Percentiles rank a stretch among this genome's conserved stretches.
Evolutionary conservation across 2,113 vertebrate species (phyloP).

Genomic region (Abramis brama): DNA sequence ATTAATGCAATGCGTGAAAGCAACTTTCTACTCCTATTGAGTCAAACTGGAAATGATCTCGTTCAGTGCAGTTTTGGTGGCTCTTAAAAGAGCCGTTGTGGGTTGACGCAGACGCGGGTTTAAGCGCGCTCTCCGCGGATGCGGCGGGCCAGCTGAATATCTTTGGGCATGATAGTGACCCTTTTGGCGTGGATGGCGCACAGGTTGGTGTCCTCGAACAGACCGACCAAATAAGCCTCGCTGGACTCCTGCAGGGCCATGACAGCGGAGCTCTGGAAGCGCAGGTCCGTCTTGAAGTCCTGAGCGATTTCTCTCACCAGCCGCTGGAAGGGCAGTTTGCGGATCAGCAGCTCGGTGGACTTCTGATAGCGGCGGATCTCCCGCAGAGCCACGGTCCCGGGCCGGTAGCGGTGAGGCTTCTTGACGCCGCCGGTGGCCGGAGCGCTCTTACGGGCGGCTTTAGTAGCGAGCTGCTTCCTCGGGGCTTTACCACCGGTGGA

Average conservation of each 20-base stretch:
- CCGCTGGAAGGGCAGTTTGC: conserved; percentile 49
- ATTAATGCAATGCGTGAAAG: no score
- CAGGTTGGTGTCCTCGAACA: conserved; percentile 35
- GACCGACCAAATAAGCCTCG: conserved; percentile 30
- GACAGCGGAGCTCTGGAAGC: conserved; percentile 45
- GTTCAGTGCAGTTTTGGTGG: background rate
- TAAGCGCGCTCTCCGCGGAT: conserved; percentile 18
- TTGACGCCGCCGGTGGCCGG: background rate
- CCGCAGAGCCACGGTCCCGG: conserved; percentile 12
- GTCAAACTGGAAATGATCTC: fast-evolving
- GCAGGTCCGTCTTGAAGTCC: conserved; percentile 43
- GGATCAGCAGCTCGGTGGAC: conserved; percentile 51
- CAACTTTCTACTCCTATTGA: no score
- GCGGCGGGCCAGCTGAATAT: conserved; percentile 72
- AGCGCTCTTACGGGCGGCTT: conserved; percentile 28
- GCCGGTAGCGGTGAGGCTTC: no score
- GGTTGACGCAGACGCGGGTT: background rate
- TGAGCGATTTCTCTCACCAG: conserved; percentile 51
- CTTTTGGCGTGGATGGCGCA: conserved; percentile 59
- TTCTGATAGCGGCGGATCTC: conserved; percentile 49
- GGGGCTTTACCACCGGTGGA: conserved; percentile 17
- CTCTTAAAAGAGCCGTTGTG: conserved; percentile 50
- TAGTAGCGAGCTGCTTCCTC: conserved; percentile 17
- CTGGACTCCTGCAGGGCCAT: conserved; percentile 45
- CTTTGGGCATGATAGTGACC: conserved; percentile 86